phyloP scores from a whole-genome alignment of 2,888 invertebrate genomes.

The Nemotelus pantherinus region DNA sequence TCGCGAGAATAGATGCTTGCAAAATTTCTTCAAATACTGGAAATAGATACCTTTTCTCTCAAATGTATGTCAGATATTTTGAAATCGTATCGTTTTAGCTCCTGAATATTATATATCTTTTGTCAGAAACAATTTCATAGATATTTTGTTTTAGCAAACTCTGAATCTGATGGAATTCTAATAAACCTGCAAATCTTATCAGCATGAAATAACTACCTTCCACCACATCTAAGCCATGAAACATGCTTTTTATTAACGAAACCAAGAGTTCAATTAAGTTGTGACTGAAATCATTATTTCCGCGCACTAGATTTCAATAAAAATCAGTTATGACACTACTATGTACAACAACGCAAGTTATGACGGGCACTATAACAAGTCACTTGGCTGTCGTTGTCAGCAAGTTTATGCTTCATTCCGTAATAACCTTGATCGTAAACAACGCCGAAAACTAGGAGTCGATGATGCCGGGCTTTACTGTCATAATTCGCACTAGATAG shows the following conservation, averaged over 20 bases:
- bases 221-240: no score
- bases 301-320: constrained; percentile 25
- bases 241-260: background rate
- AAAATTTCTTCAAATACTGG: no score
- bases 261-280: constrained; percentile 35
- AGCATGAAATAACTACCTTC: no score
- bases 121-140: no score
- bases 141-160: no score
- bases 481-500: constrained; percentile 27
- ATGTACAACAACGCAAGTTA: constrained; percentile 4
- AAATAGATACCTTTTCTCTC: no score
- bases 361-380: constrained; percentile 2
- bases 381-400: constrained; percentile 37
- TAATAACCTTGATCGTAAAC: constrained; percentile 31
- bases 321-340: constrained; percentile 28
- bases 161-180: no score
- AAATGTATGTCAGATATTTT: no score
- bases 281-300: constrained; percentile 33
- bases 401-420: constrained; percentile 39
- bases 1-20: no score
- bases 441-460: constrained; percentile 36
- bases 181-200: no score
- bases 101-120: no score
- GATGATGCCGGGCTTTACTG: background rate
- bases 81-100: no score